Percentiles rank a stretch among this genome's conserved stretches.
Evolutionary conservation across 2,113 vertebrate genomes (phyloP).

Genomic region (Limnothrissa miodon): DNA sequence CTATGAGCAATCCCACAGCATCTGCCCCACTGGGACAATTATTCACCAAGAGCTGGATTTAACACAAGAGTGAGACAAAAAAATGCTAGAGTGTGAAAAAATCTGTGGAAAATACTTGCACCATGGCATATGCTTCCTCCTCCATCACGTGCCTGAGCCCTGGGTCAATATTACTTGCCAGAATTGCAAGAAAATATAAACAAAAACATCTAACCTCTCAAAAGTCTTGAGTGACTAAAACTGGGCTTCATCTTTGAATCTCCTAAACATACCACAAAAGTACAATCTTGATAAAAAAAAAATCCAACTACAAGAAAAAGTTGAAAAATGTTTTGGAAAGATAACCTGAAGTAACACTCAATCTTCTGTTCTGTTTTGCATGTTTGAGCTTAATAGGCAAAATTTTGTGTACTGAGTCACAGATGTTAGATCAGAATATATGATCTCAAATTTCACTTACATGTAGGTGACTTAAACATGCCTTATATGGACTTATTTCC

Average conservation of each 20-base stretch:
- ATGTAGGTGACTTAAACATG: neutral
- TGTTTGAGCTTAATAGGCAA: neutral
- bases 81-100: neutral
- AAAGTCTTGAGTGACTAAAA: neutral
- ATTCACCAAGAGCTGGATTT: neutral
- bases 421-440: neutral
- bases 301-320: neutral
- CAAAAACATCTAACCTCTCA: neutral
- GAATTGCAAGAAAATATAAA: neutral
- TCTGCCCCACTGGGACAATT: neutral
- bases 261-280: neutral
- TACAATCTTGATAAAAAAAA: neutral
- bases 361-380: neutral
- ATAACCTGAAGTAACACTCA: neutral
- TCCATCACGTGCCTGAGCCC: neutral
- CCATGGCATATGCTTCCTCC: neutral
- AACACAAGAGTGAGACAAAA: conserved; percentile 6
- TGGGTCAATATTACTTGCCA: neutral
- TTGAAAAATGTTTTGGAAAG: neutral
- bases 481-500: neutral
- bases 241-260: neutral
- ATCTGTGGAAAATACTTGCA: neutral
- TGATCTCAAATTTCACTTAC: neutral
- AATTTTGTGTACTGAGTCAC: neutral
- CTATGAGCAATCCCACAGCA: neutral